A percentile compares a stretch with the other conserved stretches of the same genome.
Conservation (phyloP, 2,888 invertebrate species). For the Leptinotarsa tumamoca region DNA sequence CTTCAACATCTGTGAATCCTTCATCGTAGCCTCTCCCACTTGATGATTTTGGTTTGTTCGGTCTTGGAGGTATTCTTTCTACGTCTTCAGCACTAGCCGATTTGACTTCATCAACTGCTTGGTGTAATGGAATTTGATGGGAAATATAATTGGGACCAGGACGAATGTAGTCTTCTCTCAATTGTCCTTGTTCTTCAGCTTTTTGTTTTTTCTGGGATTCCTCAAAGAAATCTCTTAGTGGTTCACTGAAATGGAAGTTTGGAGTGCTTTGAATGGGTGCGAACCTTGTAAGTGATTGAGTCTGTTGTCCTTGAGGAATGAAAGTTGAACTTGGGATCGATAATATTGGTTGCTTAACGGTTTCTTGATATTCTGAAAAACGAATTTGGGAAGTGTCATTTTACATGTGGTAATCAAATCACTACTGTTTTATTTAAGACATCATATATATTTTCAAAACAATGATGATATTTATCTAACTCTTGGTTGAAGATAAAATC, state of each 20-base stretch:
- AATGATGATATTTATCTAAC: too few relatives aligned
- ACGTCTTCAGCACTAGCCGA: constrained; percentile 49
- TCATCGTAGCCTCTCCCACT: constrained; percentile 38
- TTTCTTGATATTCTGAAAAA: constrained; percentile 43
- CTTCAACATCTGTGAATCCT: constrained; percentile 40
- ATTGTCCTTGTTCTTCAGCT: constrained; percentile 44
- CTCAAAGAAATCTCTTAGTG: constrained; percentile 62
- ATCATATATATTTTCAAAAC: too few relatives aligned
- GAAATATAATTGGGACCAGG: constrained; percentile 61
- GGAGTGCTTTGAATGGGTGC: constrained; percentile 28
- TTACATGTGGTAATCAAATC: background rate
- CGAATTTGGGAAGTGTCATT: background rate
- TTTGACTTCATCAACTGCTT: constrained; percentile 42
- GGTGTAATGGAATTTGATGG: constrained; percentile 54
- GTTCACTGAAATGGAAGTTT: constrained; percentile 24
- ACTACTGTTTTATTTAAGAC: too few relatives aligned
- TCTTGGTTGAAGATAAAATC: too few relatives aligned
- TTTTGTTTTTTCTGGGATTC: constrained; percentile 55
- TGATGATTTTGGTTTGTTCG: constrained; percentile 43
- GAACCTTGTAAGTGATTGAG: constrained; percentile 27
- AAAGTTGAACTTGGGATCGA: constrained; percentile 44
- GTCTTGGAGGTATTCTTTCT: constrained; percentile 49
- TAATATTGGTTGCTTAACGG: constrained; percentile 50
- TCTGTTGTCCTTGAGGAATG: constrained; percentile 40
- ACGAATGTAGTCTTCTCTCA: constrained; percentile 46